Base-by-base conservation (phyloP, 1,140 invertebrate genomes). In the Colletes latitarsis region DNA sequence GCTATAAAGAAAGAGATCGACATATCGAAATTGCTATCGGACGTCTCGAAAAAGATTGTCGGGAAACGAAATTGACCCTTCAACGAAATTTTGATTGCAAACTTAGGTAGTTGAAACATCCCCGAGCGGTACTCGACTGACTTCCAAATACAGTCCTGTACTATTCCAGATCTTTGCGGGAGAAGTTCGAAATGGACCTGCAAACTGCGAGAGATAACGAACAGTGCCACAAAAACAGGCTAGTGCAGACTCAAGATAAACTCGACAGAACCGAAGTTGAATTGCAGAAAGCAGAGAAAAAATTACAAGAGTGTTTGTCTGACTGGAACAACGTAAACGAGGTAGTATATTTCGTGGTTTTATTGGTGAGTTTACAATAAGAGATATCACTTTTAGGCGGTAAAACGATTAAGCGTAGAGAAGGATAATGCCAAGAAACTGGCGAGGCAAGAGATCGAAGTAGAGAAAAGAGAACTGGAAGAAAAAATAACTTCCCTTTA, bases 111-210 rank as follows among this genome's bases (percentile, higher is more conserved):
- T 6, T 58, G 21, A 21, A 62, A 15, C 14, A 12, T 4, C 52
- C 15, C 4, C 14, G 15, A 53, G 52, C 9, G 9, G 8, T 4
- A 53, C 15, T 53, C 52, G 9, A 14, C 12, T 53, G 52, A 53
- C 14, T 12, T 17, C 9, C 9, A 4, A 17, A 17, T 53, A 57
- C 17, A 57, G 15, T n/a, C 53, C 0, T 9, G 53, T 57, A 49
- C 49, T 15, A 60, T 81, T 85, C 30, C 81, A 97, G 96, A 86
- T 94, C 96, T 77, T 91, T 96, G 6, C 96, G 95, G 88, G 96
- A 97, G 60, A 96, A 97, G 89, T 96, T 96, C 81, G 96, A 97
- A 77, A 93, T 94, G 30, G 96, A 97, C 86, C 86, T 97, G 49
- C 93, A 94, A 73, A 94, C 96, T 2, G 90, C 91, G 5, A 91